phyloP scores from a whole-genome alignment of 1,140 invertebrate species.

The Halyomorpha halys region DNA sequence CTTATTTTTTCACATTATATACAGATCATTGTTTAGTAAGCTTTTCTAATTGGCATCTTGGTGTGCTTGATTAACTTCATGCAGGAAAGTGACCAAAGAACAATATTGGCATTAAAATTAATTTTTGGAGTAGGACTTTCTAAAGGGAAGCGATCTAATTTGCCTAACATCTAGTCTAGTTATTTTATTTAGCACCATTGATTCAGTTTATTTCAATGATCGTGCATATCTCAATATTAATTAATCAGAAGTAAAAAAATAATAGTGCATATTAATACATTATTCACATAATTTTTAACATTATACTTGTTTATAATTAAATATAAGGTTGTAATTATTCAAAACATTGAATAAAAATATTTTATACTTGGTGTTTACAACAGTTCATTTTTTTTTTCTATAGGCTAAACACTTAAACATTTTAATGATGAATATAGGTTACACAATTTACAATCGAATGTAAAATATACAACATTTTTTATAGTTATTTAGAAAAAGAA shows the following conservation, averaged over 20 bases:
- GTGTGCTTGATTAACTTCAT: neutral
- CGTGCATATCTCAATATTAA: slow-evolving; percentile 9
- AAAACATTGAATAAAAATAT: slow-evolving; percentile 9
- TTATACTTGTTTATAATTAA: too few species aligned
- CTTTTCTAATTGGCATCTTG: too few species aligned
- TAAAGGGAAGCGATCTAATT: neutral
- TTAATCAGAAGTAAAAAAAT: slow-evolving; percentile 18
- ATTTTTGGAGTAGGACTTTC: neutral
- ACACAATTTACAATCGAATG: too few species aligned
- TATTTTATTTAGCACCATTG: slow-evolving; percentile 19
- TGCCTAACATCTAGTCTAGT: slow-evolving; percentile 7
- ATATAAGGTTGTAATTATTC: neutral
- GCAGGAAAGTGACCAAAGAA: slow-evolving; percentile 6
- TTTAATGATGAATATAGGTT: neutral
- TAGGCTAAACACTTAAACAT: neutral
- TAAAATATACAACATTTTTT: too few species aligned
- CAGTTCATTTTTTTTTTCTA: slow-evolving; percentile 8
- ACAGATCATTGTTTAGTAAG: too few species aligned
- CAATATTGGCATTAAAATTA: neutral
- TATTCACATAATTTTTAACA: too few species aligned
- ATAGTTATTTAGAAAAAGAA: too few species aligned
- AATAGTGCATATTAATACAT: slow-evolving; percentile 11
- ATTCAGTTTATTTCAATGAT: slow-evolving; percentile 22
- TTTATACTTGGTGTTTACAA: slow-evolving; percentile 9
- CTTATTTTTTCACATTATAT: too few species aligned